Conservation (phyloP, 2,113 vertebrate genomes). For the Atractosteus spatula region DNA sequence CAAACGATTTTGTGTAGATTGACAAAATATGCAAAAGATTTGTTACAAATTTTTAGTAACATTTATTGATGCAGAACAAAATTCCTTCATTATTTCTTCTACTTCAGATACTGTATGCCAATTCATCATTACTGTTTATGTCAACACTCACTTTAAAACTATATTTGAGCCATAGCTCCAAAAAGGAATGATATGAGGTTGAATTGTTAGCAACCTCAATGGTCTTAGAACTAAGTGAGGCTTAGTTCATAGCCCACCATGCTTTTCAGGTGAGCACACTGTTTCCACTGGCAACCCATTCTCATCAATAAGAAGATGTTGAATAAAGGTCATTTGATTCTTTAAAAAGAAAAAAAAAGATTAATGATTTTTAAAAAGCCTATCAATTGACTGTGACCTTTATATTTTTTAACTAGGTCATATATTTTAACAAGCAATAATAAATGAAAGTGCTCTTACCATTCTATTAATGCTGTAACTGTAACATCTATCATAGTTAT, state of each 20-base stretch:
- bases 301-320: constrained; percentile 46
- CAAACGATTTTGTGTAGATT: too few relatives aligned
- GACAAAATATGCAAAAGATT: too few relatives aligned
- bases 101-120: too few relatives aligned
- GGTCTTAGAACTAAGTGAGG: constrained; percentile 16
- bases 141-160: too few relatives aligned
- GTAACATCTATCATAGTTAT: constrained; percentile 45
- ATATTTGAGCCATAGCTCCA: too few relatives aligned
- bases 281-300: constrained; percentile 25
- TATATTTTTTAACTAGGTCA: constrained; percentile 44
- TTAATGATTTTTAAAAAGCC: constrained; percentile 54
- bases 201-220: not conserved
- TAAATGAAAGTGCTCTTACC: constrained; percentile 40
- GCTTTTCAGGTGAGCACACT: constrained; percentile 17
- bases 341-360: constrained; percentile 49
- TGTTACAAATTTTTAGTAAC: too few relatives aligned
- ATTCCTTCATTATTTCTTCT: too few relatives aligned
- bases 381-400: constrained; percentile 60
- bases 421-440: constrained; percentile 47
- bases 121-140: too few relatives aligned
- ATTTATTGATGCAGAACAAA: too few relatives aligned
- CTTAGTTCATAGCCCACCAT: not conserved
- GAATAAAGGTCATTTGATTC: constrained; percentile 59
- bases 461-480: constrained; percentile 38
- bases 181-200: too few relatives aligned